Conservation (phyloP, 2,797 vertebrate species). For the Linurgus olivaceus region DNA sequence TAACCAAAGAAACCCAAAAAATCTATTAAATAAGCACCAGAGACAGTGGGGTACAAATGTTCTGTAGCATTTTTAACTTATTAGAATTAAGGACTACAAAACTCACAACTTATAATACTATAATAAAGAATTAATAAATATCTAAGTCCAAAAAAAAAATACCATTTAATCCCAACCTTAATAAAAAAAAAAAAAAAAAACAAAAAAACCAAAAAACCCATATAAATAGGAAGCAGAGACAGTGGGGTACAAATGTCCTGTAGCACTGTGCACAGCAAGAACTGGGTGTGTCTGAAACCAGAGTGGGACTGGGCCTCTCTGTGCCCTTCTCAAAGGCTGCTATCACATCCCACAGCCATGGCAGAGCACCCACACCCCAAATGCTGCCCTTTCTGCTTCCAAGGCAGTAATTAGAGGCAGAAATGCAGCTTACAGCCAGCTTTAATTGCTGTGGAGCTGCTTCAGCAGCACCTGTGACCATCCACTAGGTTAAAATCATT, state of each 20-base stretch:
- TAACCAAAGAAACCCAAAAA: too few species aligned
- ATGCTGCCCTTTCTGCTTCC: conserved; percentile 43
- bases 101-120: too few species aligned
- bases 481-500: background rate
- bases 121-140: too few species aligned
- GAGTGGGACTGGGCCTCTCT: background rate
- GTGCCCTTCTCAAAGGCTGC: background rate
- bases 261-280: background rate
- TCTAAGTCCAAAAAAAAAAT: too few species aligned
- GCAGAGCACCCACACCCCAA: conserved; percentile 31
- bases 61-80: too few species aligned
- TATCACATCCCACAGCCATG: rapidly evolving
- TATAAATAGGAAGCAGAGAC: too few species aligned
- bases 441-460: conserved; percentile 46
- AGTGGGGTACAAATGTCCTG: background rate
- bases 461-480: conserved; percentile 51
- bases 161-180: too few species aligned
- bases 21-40: too few species aligned
- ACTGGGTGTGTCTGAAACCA: rapidly evolving
- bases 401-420: conserved; percentile 55
- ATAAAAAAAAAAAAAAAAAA: too few species aligned
- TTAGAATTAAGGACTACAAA: too few species aligned
- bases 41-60: too few species aligned
- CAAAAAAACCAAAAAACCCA: too few species aligned
- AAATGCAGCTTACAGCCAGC: conserved; percentile 33